Percentiles rank a stretch among this genome's conserved stretches.
Evolutionary conservation across 2,113 vertebrate species (phyloP).

Genomic region (Triplophysa siluroides): DNA sequence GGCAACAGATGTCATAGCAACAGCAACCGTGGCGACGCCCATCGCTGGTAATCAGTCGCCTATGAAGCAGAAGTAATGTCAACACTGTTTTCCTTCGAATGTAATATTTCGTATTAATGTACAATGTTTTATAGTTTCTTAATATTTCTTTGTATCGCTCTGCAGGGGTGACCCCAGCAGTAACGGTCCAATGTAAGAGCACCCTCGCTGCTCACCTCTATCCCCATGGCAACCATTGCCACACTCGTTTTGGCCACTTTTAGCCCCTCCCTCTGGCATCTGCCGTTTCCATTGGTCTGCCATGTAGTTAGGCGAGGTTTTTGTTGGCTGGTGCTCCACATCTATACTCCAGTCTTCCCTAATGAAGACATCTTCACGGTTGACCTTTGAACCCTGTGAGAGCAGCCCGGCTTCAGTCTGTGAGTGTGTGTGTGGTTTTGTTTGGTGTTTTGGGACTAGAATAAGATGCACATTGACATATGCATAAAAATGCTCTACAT

Average conservation of each 20-base stretch:
- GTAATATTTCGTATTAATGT: neutral
- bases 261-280: neutral
- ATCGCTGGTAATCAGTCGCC: constrained; percentile 1
- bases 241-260: neutral
- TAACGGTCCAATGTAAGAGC: constrained; percentile 12
- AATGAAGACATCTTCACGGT: neutral
- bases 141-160: constrained; percentile 8
- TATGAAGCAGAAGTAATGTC: neutral
- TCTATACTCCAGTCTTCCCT: constrained; percentile 4
- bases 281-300: constrained; percentile 3
- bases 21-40: neutral
- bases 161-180: neutral
- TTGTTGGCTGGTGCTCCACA: neutral
- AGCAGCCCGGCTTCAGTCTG: neutral
- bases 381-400: constrained; percentile 28
- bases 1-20: constrained; percentile 21
- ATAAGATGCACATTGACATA: neutral
- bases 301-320: neutral
- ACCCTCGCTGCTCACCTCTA: neutral
- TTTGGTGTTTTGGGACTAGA: constrained; percentile 2
- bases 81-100: neutral
- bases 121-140: neutral
- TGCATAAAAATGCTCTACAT: constrained; percentile 9
- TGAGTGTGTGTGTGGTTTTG: constrained; percentile 12
- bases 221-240: constrained; percentile 13